Percentiles rank a stretch among this genome's conserved stretches.
phyloP scores from a whole-genome alignment of 1,140 invertebrate species.

The Pseudoatta argentina region DNA sequence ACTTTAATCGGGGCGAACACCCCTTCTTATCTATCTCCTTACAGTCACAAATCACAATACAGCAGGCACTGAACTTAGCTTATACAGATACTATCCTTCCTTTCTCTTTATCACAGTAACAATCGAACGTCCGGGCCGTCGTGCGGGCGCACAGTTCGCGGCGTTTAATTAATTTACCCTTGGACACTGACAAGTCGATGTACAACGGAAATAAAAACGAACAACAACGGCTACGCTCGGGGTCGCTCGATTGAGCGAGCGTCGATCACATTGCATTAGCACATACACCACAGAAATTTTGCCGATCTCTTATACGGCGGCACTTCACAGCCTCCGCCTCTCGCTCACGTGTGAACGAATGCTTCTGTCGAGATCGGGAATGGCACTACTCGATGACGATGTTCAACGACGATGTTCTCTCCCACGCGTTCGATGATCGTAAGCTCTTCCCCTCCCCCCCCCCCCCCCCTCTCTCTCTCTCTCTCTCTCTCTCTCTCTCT shows the following conservation, averaged over 20 bases:
- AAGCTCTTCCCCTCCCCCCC: not conserved
- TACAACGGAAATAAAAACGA: constrained; percentile 40
- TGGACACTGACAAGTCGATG: constrained; percentile 33
- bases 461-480: too few species aligned
- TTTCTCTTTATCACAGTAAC: constrained; percentile 70
- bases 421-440: constrained; percentile 12
- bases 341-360: constrained; percentile 9
- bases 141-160: constrained; percentile 46
- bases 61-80: constrained; percentile 71
- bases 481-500: not conserved
- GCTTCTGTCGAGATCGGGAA: constrained; percentile 44
- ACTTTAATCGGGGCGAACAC: constrained; percentile 38
- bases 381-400: constrained; percentile 39
- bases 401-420: constrained; percentile 4
- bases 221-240: constrained; percentile 57
- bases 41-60: constrained; percentile 71
- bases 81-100: constrained; percentile 56
- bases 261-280: constrained; percentile 33
- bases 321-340: constrained; percentile 26
- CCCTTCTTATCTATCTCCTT: constrained; percentile 47
- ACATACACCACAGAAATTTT: constrained; percentile 11
- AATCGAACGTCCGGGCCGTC: constrained; percentile 62
- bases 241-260: constrained; percentile 41
- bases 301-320: constrained; percentile 36
- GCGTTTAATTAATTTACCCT: constrained; percentile 29